A percentile compares a stretch with the other conserved stretches of the same genome.
Conservation (phyloP, 2,888 invertebrate species). For the Ariolimax columbianus region DNA sequence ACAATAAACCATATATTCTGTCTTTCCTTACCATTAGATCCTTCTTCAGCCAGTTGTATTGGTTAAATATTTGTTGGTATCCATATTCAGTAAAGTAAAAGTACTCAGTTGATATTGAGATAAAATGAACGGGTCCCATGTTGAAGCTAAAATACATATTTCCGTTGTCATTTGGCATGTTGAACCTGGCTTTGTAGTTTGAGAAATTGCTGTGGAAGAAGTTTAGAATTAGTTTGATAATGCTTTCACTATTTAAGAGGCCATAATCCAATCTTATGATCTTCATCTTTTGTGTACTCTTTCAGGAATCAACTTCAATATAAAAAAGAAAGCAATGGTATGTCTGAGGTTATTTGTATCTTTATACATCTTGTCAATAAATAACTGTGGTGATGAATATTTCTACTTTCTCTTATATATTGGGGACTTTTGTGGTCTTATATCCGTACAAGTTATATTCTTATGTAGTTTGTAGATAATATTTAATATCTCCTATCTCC, state of each 20-base stretch:
- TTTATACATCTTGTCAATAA: too few relatives aligned
- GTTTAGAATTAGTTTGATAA: neutral
- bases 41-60: constrained; percentile 88
- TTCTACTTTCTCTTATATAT: too few relatives aligned
- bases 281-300: too few relatives aligned
- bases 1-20: neutral
- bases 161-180: constrained; percentile 86
- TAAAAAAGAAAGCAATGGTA: too few relatives aligned
- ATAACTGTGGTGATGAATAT: too few relatives aligned
- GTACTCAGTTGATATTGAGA: constrained; percentile 95
- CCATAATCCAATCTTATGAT: neutral
- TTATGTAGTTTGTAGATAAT: too few relatives aligned
- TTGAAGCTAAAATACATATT: constrained; percentile 77
- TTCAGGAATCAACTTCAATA: neutral
- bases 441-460: too few relatives aligned
- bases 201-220: constrained; percentile 89
- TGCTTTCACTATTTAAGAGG: neutral
- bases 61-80: constrained; percentile 82
- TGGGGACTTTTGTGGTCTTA: too few relatives aligned
- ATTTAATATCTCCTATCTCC: too few relatives aligned
- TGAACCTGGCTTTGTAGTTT: constrained; percentile 93
- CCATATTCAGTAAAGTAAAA: constrained; percentile 91
- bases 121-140: constrained; percentile 82
- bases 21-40: constrained; percentile 82
- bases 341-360: too few relatives aligned